Evolutionary conservation across 2,888 invertebrate species (phyloP), one percentile per base, ranked within the genome.

Genomic region (Meloe dianella): DNA sequence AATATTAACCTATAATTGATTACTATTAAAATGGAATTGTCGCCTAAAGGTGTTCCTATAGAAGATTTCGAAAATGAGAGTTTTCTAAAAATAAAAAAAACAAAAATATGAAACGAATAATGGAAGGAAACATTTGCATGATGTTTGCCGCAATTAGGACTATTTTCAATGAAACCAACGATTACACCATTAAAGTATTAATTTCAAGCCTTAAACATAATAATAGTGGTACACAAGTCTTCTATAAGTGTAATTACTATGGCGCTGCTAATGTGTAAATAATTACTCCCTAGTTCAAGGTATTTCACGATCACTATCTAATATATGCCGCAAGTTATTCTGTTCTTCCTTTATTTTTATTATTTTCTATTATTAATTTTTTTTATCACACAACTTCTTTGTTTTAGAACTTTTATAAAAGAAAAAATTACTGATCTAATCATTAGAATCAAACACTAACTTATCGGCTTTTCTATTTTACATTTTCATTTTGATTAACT

Each of bases 191-290:
- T 82, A 81, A 80, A 76, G 82, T 82, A 83, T 83, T 83, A 82
- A 83, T 83, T 83, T 81, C 81, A 79, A 79, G 79, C 80, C 77
- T 81, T 80, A 79, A 79, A 76, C 77, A 76, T 82, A 82, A 82
- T 82, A 79, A 82, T 77, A 78, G 78, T 79, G 81, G 77, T 79
- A 75, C 69, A 47, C 47, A 47, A 69, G 73, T 78, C 75, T 80
- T 73, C 76, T 41, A 41, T 76, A 78, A 79, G 78, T 80, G 77
- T 80, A 83, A 84, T 84, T 83, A 83, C 79, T 75, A 75, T 68
- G 61, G 76, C 76, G 74, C 77, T 78, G 82, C 82, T 84, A 84
- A 84, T 84, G 84, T 83, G 83, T 82, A 84, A 83, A 84, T 84
- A 84, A 84, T 84, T 83, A 82, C 81, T 75, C 70, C 64, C 69